These are phyloP conservation scores for Manacus vitellinus DNA, from an alignment of 2,113 vertebrate species.

Conservation along the genomic window DNA sequence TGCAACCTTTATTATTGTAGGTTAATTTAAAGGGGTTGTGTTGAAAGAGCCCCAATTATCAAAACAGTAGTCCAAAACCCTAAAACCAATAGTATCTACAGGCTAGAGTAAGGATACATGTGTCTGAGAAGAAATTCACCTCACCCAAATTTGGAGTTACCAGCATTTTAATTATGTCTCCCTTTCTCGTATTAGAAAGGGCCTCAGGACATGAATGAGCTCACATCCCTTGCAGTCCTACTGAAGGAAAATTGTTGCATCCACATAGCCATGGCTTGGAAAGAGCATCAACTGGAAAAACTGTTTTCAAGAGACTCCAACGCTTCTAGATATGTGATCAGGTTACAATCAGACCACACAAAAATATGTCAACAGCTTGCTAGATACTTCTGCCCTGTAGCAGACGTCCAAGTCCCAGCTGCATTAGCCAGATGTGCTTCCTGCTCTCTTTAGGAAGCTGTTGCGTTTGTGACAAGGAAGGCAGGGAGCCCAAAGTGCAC, in stretches of 20 bases:
- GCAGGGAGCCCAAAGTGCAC: background rate
- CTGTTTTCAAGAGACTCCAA: background rate
- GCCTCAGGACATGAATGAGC: background rate
- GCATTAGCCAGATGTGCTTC: background rate
- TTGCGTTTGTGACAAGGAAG: background rate
- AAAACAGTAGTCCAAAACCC: background rate
- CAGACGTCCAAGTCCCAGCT: fast-evolving
- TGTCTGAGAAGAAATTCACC: background rate
- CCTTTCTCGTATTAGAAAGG: background rate
- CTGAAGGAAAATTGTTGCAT: background rate
- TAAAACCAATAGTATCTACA: background rate
- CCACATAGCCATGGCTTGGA: background rate
- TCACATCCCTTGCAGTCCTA: background rate
- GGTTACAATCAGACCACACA: background rate
- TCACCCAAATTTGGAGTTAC: background rate
- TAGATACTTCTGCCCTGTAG: background rate
- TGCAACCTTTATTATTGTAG: background rate
- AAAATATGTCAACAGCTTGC: background rate
- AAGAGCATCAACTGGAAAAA: background rate
- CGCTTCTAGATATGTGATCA: background rate
- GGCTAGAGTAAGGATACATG: background rate
- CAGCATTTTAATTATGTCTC: background rate
- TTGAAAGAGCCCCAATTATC: background rate
- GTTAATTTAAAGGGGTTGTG: background rate
- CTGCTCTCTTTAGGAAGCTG: background rate